Conservation (phyloP, 2,888 invertebrate species). For the Drosophila histrio region DNA sequence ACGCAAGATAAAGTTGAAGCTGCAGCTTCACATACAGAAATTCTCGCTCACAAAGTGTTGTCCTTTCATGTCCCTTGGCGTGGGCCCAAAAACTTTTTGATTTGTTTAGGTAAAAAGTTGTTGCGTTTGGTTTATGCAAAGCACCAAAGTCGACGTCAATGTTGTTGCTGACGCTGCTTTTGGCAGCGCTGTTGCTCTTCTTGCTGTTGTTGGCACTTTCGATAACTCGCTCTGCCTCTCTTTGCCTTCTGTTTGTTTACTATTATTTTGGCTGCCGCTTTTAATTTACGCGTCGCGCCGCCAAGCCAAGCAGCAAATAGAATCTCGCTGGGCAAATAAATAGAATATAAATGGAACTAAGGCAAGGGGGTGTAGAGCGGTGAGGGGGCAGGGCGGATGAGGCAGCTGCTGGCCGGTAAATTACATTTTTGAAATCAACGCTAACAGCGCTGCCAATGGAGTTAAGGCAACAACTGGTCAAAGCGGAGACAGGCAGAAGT, state of each 20-base stretch:
- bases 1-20: constrained; percentile 21
- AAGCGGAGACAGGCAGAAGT: constrained; percentile 30
- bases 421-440: constrained; percentile 68
- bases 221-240: constrained; percentile 2
- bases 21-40: constrained; percentile 16
- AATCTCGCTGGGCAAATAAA: constrained; percentile 63
- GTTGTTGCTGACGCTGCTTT: constrained; percentile 4
- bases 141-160: constrained; percentile 32
- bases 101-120: constrained; percentile 64
- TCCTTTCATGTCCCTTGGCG: constrained; percentile 55
- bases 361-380: background rate
- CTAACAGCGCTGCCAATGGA: constrained; percentile 46
- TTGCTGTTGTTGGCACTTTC: constrained; percentile 14
- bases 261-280: constrained; percentile 65
- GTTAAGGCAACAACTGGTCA: constrained; percentile 35
- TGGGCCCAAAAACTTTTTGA: constrained; percentile 55
- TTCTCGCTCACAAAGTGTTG: constrained; percentile 32
- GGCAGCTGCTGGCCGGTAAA: constrained; percentile 54
- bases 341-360: constrained; percentile 44
- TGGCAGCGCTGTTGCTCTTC: constrained; percentile 14
- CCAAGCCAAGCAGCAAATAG: constrained; percentile 74
- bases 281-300: constrained; percentile 58
- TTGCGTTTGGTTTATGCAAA: constrained; percentile 62
- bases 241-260: constrained; percentile 54
- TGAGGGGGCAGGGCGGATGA: background rate